Conservation (phyloP, 2,797 vertebrate genomes). For the Ctenosaura bakeri region DNA sequence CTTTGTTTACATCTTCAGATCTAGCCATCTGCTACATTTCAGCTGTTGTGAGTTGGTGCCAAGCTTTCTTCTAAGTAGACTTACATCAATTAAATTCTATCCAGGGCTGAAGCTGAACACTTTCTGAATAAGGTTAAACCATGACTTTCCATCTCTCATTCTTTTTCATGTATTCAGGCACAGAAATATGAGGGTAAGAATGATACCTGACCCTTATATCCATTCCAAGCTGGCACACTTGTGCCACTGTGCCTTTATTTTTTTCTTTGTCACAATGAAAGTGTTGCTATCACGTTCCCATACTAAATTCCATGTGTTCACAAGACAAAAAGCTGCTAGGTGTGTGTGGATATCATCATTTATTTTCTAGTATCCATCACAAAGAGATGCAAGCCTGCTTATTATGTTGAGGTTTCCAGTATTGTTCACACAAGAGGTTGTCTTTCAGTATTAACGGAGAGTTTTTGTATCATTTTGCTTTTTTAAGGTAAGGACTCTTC, state of each 20-base stretch:
- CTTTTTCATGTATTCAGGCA: constrained; percentile 15
- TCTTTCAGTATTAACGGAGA: constrained; percentile 20
- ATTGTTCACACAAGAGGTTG: background rate
- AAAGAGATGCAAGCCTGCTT: constrained; percentile 26
- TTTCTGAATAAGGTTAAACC: constrained; percentile 56
- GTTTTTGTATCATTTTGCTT: background rate
- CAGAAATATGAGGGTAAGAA: constrained; percentile 41
- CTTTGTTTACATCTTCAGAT: constrained; percentile 77
- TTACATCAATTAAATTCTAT: constrained; percentile 71
- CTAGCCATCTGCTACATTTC: constrained; percentile 78
- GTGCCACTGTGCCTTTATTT: background rate
- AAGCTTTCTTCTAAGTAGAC: constrained; percentile 68
- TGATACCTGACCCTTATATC: constrained; percentile 43
- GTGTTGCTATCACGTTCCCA: constrained; percentile 39
- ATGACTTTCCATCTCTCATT: constrained; percentile 35
- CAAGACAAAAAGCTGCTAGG: constrained; percentile 37
- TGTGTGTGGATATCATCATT: background rate
- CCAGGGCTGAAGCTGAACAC: constrained; percentile 52
- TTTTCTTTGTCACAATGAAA: background rate
- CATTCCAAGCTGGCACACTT: constrained; percentile 54
- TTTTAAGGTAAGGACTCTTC: constrained; percentile 30
- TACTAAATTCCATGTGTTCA: background rate
- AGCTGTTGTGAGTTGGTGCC: constrained; percentile 77
- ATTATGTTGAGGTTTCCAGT: background rate
- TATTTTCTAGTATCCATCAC: constrained; percentile 41